Evolutionary conservation across 2,113 vertebrate genomes (phyloP).

Genomic region (Oryzias celebensis): DNA sequence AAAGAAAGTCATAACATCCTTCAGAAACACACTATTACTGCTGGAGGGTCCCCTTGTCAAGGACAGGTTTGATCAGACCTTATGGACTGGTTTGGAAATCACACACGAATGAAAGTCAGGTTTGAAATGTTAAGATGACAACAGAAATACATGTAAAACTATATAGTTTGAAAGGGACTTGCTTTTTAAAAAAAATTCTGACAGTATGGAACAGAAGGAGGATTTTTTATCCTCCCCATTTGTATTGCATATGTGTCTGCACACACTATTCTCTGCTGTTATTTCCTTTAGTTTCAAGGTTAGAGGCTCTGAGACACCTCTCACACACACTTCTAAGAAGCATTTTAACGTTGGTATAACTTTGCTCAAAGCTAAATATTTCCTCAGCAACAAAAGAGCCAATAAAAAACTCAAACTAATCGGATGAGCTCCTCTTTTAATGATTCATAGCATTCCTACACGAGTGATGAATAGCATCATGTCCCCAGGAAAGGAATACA

Average conservation of each 20-base stretch:
- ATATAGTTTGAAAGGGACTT: no score
- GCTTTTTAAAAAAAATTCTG: no score
- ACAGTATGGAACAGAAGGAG: no score
- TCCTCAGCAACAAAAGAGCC: background rate
- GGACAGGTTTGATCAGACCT: slow-evolving; percentile 11
- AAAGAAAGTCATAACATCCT: slow-evolving; percentile 8
- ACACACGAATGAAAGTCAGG: slow-evolving; percentile 14
- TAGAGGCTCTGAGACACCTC: slow-evolving; percentile 4
- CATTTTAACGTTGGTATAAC: background rate
- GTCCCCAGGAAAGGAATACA: no score
- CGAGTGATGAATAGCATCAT: background rate
- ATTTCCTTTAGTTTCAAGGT: slow-evolving; percentile 7
- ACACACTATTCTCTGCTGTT: background rate
- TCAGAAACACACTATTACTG: slow-evolving; percentile 6
- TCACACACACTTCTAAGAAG: background rate
- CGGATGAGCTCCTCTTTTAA: no score
- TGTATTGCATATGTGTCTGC: slow-evolving; percentile 1
- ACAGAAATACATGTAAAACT: no score
- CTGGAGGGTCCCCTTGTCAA: background rate
- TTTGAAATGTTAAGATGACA: background rate
- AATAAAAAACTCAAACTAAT: background rate
- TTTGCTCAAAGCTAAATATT: no score
- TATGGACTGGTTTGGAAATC: background rate
- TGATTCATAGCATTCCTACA: no score
- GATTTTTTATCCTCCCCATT: no score